Evolutionary conservation across 2,888 invertebrate genomes (phyloP), one percentile per base, ranked within the genome.

Genomic region (Alloplasta piceator): DNA sequence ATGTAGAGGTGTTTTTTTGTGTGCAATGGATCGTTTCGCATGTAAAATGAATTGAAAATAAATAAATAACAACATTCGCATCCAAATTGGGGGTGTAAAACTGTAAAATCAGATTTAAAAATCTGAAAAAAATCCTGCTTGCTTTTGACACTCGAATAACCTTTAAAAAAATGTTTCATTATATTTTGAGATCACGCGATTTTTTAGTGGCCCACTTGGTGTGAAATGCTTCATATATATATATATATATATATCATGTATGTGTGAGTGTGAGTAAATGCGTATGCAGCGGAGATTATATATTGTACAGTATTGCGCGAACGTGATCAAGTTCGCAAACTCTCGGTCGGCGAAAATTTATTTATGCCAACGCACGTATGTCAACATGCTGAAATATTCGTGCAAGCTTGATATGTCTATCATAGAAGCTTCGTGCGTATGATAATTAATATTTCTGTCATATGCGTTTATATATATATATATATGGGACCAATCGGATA

Each of bases 321-420:
- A 70, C 39, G 43, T 58, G 70, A 58, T 43, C 61, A 64, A 43
- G 66, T 74, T 74, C 38, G 48, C 56, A 41, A 70, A 73, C 63
- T 78, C 55, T 67, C 41, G 56, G 12, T 10, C 14, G 14, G 50
- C 9, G 41, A 16, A 41, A 63, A 73, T 78, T 73, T 78, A 73
- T 73, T 73, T 63, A 48, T 55, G 67, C 61, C 67, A 56, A 78
- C 67, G 58, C 58, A 63, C 61, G 63, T 48, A 56, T 46, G 58
- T 48, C 48, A 48, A 48, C 39, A 39, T 60, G 3, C 9, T 12
- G 6, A 6, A 14, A 16, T 61, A 61, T 61, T 41, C 9, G 7
- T 7, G 7, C 9, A 61, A 6, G 60, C 16, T 39, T 36, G 58
- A 58, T 58, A 10, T 38, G 38, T 58, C 58, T 36, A 38, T 58